Evolutionary conservation across 2,113 vertebrate genomes (phyloP).

Genomic region (Nannospalax galili): DNA sequence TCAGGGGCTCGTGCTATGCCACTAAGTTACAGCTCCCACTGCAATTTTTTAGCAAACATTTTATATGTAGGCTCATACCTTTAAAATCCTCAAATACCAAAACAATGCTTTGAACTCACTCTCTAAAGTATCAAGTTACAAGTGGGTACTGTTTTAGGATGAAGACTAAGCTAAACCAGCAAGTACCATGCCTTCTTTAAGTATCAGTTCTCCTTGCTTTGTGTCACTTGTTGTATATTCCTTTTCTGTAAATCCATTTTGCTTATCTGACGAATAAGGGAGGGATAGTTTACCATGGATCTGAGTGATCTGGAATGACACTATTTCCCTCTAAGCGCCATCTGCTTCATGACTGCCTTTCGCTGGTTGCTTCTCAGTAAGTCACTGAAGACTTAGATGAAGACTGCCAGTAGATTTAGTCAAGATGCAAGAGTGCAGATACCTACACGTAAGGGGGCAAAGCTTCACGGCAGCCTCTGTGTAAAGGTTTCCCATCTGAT

Average conservation of each 20-base stretch:
- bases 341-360: not conserved
- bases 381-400: not conserved
- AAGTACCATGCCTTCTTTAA: not conserved
- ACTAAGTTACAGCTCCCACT: not conserved
- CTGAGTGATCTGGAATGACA: not conserved
- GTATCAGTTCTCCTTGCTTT: not conserved
- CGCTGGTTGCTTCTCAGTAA: not conserved
- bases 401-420: not conserved
- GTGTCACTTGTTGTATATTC: not conserved
- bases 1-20: not conserved
- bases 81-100: not conserved
- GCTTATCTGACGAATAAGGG: not conserved
- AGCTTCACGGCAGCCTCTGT: not conserved
- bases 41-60: not conserved
- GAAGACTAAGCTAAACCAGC: not conserved
- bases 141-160: not conserved
- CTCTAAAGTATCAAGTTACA: not conserved
- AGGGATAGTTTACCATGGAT: not conserved
- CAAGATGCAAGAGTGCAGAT: not conserved
- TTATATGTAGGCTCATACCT: not conserved
- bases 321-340: no score
- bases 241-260: not conserved
- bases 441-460: not conserved
- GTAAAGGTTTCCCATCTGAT: not conserved
- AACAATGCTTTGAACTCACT: not conserved